Percentiles rank a stretch among this genome's conserved stretches.
Conservation (phyloP, 2,113 vertebrate species). For the Phalacrocorax pelagicus region DNA sequence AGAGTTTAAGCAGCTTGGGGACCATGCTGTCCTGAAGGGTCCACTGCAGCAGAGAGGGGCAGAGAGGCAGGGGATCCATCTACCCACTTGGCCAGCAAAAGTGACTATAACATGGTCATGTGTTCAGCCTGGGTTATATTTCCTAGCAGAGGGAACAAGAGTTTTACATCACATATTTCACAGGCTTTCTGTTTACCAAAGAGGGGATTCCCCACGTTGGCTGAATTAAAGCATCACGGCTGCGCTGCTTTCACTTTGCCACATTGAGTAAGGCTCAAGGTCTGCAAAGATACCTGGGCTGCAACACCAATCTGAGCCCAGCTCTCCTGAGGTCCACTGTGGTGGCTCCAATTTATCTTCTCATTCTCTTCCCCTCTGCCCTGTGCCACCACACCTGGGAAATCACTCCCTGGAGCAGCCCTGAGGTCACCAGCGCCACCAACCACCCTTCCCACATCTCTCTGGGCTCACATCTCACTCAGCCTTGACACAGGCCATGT, state of each 20-base stretch:
- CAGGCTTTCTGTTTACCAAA: not conserved
- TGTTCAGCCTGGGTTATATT: not conserved
- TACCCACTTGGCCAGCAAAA: not conserved
- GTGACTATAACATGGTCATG: accelerated
- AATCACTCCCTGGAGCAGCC: not conserved
- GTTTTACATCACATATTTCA: accelerated
- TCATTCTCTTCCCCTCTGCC: not conserved
- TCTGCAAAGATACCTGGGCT: not conserved
- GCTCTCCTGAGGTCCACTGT: not conserved
- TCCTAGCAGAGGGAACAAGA: not conserved
- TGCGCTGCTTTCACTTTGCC: not conserved
- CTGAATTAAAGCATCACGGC: not conserved
- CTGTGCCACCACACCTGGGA: not conserved
- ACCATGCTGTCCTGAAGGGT: not conserved
- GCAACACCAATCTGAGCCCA: accelerated
- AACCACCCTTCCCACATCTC: accelerated
- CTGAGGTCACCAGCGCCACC: not conserved
- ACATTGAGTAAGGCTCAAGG: not conserved
- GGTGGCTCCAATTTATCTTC: not conserved
- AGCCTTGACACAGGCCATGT: not conserved
- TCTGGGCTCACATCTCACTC: not conserved
- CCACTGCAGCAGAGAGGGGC: not conserved
- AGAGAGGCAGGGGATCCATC: not conserved
- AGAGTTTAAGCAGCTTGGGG: not conserved
- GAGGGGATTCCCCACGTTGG: not conserved